Evolutionary conservation across 2,888 invertebrate species (phyloP), one percentile per base, ranked within the genome.

Genomic region (Cantharis rustica): DNA sequence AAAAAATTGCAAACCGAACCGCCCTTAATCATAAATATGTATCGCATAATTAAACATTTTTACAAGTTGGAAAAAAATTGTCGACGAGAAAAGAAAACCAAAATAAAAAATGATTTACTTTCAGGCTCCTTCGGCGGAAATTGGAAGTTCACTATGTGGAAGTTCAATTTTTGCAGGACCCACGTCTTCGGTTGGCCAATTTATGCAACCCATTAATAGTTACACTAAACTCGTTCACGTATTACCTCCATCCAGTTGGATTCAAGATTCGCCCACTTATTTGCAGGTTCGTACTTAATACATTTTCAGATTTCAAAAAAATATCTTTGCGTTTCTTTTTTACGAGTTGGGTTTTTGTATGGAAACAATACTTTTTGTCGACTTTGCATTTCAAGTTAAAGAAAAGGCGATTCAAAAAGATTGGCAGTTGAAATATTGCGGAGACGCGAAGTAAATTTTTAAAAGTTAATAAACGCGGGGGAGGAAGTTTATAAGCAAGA

Each of bases 221-320:
- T 84, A 85, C 80, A 80, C 82, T 80, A 85, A 86, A 81, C 82
- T 85, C 79, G 84, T 86, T 75, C 81, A 86, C 72, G 79, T 84
- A 66, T 79, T 83, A 77, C 81, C 85, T 64, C 66, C 83, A 16
- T 66, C 79, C 20, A 79, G 74, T 68, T 77, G 83, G 76, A 77
- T 83, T 68, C 84, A 85, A 77, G 81, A 82, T 23, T 82, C 81
- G 71, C 82, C 81, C 9, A 75, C 76, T 16, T 86, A 85, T 77
- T 82, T 86, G 81, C 85, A 86, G 85, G 85, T 85, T 16, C 16
- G 27, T 47, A 47, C 47, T 47, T 7, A n/a, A 47, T n/a, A n/a
- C n/a, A 47, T 47, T 13, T 11, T 47, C n/a, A n/a, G 13, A n/a
- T 31, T 13, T 11, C 3, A 31, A 31, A 47, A 31, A 47, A n/a